Conservation (phyloP, 2,113 vertebrate species). For the Urocitellus parryii region DNA sequence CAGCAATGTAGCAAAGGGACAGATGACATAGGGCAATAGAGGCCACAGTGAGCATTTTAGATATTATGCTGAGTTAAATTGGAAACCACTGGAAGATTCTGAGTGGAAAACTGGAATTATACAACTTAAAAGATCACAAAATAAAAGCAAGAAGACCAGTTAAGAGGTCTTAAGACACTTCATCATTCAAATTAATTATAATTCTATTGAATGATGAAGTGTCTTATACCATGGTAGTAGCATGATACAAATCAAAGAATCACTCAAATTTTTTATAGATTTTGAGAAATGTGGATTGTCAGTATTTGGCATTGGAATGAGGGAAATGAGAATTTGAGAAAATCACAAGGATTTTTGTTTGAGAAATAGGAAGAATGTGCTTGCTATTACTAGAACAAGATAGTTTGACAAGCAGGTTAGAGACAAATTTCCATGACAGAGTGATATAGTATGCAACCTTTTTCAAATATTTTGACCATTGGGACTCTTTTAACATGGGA, state of each 20-base stretch:
- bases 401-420: background rate
- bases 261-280: background rate
- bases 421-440: background rate
- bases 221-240: background rate
- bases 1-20: background rate
- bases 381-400: background rate
- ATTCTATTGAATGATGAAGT: background rate
- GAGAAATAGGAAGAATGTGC: background rate
- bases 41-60: background rate
- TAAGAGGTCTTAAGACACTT: background rate
- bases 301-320: background rate
- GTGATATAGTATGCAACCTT: no score
- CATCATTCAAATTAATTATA: background rate
- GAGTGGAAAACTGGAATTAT: background rate
- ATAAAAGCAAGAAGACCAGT: background rate
- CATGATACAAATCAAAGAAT: background rate
- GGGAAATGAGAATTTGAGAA: background rate
- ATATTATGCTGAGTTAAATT: background rate
- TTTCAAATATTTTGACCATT: background rate
- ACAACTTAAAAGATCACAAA: background rate
- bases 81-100: background rate
- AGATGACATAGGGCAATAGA: background rate
- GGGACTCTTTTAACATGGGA: background rate
- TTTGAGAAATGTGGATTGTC: background rate
- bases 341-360: background rate